A percentile compares a stretch with the other conserved stretches of the same genome.
These are phyloP conservation scores for Hemibagrus wyckioides DNA, from an alignment of 2,113 vertebrate genomes.

Conservation along the genomic window DNA sequence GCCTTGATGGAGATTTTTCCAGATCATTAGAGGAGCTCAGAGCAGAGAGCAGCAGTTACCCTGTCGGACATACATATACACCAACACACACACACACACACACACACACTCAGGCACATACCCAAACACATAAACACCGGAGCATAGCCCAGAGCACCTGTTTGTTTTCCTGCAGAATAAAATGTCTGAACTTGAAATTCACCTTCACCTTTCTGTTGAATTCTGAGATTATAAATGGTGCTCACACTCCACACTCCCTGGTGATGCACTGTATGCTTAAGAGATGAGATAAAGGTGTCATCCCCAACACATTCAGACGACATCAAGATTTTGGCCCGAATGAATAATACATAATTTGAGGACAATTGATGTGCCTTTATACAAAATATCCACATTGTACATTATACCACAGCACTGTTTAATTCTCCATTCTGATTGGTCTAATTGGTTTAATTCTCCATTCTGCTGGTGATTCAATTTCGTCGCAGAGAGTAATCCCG, in stretches of 20 bases:
- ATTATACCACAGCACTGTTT: background rate
- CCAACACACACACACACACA: constrained; percentile 21
- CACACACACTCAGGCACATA: constrained; percentile 16
- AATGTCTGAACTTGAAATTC: background rate
- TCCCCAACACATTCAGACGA: background rate
- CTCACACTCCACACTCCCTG: background rate
- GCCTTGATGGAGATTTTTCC: constrained; percentile 43
- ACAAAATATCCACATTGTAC: background rate
- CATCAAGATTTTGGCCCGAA: background rate
- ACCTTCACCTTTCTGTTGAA: background rate
- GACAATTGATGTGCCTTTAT: background rate
- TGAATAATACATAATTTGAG: background rate
- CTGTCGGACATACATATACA: background rate
- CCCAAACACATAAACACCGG: constrained; percentile 29
- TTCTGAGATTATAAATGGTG: background rate
- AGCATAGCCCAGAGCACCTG: constrained; percentile 38
- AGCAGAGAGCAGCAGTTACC: constrained; percentile 17
- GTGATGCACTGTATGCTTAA: background rate
- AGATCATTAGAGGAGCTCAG: constrained; percentile 31
- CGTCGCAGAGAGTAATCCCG: background rate
- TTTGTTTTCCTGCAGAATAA: constrained; percentile 46
- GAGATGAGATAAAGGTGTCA: background rate
- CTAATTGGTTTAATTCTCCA: background rate
- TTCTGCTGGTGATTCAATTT: background rate
- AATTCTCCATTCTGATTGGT: background rate